Conservation (phyloP, 2,797 vertebrate species). For the Propithecus deckenii region DNA sequence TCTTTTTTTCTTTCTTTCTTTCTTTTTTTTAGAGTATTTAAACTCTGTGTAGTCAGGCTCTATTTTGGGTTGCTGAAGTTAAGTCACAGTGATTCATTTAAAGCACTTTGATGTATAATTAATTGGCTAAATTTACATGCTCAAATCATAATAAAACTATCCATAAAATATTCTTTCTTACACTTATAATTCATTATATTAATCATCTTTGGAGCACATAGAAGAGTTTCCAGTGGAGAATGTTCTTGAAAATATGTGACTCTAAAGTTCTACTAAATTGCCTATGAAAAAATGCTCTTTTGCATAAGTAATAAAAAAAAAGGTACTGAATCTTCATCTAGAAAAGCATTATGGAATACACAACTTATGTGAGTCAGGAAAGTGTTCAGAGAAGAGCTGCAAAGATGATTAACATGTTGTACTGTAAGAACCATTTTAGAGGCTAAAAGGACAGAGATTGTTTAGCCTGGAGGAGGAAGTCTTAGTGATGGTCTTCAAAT, state of each 20-base stretch:
- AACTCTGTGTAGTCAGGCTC: background rate
- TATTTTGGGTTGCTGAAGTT: background rate
- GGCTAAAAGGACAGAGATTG: background rate
- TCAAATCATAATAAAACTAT: background rate
- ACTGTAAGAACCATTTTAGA: background rate
- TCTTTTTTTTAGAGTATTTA: too few species aligned
- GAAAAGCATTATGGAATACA: background rate
- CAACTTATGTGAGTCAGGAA: background rate
- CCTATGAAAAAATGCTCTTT: background rate
- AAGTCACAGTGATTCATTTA: background rate
- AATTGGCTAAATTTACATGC: background rate
- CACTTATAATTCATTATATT: background rate
- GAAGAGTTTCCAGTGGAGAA: background rate
- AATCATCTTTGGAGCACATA: background rate
- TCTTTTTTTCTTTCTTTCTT: too few species aligned
- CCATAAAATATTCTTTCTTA: background rate
- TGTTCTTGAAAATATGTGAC: background rate
- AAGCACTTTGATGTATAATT: background rate
- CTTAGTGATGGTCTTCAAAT: background rate
- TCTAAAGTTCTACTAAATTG: background rate
- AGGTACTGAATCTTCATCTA: background rate
- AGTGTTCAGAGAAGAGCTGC: background rate
- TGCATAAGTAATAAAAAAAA: background rate
- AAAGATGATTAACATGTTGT: background rate
- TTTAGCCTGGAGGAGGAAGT: background rate